phyloP scores from a whole-genome alignment of 2,888 invertebrate species.

The Serripes groenlandicus region DNA sequence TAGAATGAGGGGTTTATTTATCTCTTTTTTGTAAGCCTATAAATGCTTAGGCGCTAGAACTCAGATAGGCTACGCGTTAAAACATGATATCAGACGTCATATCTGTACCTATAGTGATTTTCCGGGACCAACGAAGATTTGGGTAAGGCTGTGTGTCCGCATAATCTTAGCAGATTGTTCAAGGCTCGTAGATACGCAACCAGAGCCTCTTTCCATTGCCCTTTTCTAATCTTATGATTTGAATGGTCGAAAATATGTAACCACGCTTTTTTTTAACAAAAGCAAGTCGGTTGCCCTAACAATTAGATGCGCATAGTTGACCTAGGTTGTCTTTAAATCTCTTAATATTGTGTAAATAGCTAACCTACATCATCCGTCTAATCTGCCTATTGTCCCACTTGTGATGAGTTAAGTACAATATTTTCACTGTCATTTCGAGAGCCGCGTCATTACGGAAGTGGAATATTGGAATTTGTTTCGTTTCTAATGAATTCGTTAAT shows the following conservation, averaged over 20 bases:
- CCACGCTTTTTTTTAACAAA: constrained; percentile 6
- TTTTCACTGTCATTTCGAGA: constrained; percentile 26
- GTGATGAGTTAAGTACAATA: constrained; percentile 41
- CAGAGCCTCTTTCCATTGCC: too few relatives aligned
- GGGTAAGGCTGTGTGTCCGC: too few relatives aligned
- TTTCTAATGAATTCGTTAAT: background rate
- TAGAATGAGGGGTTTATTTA: too few relatives aligned
- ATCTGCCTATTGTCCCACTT: constrained; percentile 11
- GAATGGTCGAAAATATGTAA: constrained; percentile 9
- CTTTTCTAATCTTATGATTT: too few relatives aligned
- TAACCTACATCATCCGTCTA: constrained; percentile 22
- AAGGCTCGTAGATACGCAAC: too few relatives aligned
- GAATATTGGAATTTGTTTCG: background rate
- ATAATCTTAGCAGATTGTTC: too few relatives aligned
- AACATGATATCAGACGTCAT: too few relatives aligned
- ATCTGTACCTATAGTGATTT: too few relatives aligned
- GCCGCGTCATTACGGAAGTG: background rate
- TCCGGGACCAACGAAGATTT: too few relatives aligned
- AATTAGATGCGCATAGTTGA: constrained; percentile 32
- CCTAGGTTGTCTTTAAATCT: constrained; percentile 51
- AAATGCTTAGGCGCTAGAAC: too few relatives aligned
- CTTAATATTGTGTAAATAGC: constrained; percentile 20
- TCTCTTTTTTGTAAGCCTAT: too few relatives aligned
- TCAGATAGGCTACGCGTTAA: too few relatives aligned
- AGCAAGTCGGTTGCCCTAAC: constrained; percentile 10